Percentiles rank a stretch among this genome's conserved stretches.
These are phyloP conservation scores for Gryon sp. DNA, from an alignment of 1,140 invertebrate genomes.

Conservation along the genomic window DNA sequence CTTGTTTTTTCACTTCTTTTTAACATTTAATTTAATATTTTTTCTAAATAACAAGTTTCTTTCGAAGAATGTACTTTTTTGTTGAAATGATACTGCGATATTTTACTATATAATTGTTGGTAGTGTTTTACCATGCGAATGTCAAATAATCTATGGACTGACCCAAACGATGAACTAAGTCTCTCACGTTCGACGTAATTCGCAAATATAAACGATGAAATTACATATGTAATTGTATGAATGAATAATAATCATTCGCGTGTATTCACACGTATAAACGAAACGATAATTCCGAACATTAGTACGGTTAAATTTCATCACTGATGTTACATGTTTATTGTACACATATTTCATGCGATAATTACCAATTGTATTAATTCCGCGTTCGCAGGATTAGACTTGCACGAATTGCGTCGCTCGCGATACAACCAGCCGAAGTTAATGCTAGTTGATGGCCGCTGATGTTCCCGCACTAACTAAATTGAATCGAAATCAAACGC, in stretches of 20 bases:
- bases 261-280: slow-evolving; percentile 9
- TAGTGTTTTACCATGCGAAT: no score
- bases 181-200: slow-evolving; percentile 1
- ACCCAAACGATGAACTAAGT: slow-evolving; percentile 25
- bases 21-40: no score
- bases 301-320: slow-evolving; percentile 51
- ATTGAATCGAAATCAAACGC: slow-evolving; percentile 35
- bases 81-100: no score
- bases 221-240: slow-evolving; percentile 48
- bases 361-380: slow-evolving; percentile 55
- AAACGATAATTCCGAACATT: slow-evolving; percentile 47
- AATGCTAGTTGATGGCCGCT: slow-evolving; percentile 22
- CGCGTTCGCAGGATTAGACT: slow-evolving; percentile 40
- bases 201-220: slow-evolving; percentile 2
- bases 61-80: no score
- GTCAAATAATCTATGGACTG: no score
- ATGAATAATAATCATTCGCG: slow-evolving; percentile 42
- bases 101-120: no score
- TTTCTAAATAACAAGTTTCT: no score
- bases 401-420: slow-evolving; percentile 4
- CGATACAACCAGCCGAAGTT: slow-evolving; percentile 10
- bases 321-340: slow-evolving; percentile 37
- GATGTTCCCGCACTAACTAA: neutral
- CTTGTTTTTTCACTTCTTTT: no score
- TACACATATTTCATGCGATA: slow-evolving; percentile 45